Percentiles rank a stretch among this genome's conserved stretches.
Conservation (phyloP, 2,888 invertebrate genomes). For the Cistogaster globosa region DNA sequence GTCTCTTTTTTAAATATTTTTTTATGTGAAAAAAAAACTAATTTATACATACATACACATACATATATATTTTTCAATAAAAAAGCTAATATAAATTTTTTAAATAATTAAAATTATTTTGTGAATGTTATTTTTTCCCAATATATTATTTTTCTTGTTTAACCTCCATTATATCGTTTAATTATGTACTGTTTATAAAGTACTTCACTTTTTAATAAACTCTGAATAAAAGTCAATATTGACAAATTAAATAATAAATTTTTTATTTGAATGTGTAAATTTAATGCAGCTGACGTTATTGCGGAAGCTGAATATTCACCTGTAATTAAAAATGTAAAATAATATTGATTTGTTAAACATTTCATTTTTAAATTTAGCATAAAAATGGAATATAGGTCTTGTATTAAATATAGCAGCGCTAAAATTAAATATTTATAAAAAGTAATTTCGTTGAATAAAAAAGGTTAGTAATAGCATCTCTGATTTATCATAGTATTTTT, state of each 20-base stretch:
- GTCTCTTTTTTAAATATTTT: conserved; percentile 54
- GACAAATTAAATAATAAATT: conserved; percentile 42
- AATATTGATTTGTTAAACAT: neutral
- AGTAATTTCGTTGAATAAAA: no score
- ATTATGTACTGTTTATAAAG: conserved; percentile 42
- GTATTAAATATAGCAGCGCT: no score
- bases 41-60: conserved; percentile 8
- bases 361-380: neutral
- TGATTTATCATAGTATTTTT: no score
- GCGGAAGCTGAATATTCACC: conserved; percentile 83
- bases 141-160: conserved; percentile 13
- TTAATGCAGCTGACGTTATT: conserved; percentile 79
- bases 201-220: conserved; percentile 4
- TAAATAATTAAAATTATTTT: conserved; percentile 11
- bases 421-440: no score
- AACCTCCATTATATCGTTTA: conserved; percentile 62
- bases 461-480: no score
- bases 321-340: conserved; percentile 68
- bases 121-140: conserved; percentile 9
- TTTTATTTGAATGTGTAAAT: conserved; percentile 20
- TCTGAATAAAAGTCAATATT: conserved; percentile 28
- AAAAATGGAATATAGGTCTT: neutral
- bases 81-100: conserved; percentile 41
- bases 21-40: conserved; percentile 45
- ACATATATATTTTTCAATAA: conserved; percentile 34